phyloP scores from a whole-genome alignment of 2,888 invertebrate genomes.

The Dyspetes luteomarginatus region DNA sequence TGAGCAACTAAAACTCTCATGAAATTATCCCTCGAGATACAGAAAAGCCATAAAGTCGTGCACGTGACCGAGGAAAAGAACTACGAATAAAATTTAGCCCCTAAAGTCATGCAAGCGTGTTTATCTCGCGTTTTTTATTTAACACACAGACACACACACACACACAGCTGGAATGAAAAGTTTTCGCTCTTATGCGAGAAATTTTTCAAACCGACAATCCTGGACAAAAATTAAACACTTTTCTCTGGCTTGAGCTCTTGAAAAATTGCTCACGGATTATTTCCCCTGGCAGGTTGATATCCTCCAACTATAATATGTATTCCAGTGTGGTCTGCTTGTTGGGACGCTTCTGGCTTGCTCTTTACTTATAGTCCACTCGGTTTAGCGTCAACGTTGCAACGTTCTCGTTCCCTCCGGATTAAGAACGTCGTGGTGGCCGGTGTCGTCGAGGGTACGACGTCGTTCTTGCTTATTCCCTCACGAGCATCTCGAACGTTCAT shows the following conservation, averaged over 20 bases:
- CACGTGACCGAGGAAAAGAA: conserved; percentile 58
- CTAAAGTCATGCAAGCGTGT: conserved; percentile 1
- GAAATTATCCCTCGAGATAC: conserved; percentile 67
- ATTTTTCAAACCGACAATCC: conserved; percentile 1
- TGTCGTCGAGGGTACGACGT: conserved; percentile 34
- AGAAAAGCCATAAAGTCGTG: conserved; percentile 65
- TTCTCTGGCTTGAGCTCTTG: not conserved
- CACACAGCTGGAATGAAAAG: too few relatives aligned
- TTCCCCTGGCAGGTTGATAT: conserved; percentile 1
- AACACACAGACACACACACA: too few relatives aligned
- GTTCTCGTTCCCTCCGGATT: conserved; percentile 52
- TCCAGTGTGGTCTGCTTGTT: conserved; percentile 21
- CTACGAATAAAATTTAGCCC: conserved; percentile 27
- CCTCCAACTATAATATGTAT: conserved; percentile 6
- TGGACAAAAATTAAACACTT: conserved; percentile 28
- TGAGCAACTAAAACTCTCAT: conserved; percentile 38
- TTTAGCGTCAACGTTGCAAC: conserved; percentile 51
- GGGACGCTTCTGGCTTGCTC: conserved; percentile 42
- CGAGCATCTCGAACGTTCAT: conserved; percentile 1
- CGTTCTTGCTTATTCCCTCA: conserved; percentile 7
- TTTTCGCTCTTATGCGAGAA: not conserved
- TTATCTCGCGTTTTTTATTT: not conserved
- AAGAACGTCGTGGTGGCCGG: conserved; percentile 45
- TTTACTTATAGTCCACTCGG: conserved; percentile 42
- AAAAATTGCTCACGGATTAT: conserved; percentile 24